phyloP scores from a whole-genome alignment of 1,140 invertebrate species.

The Neodiprion lecontei region DNA sequence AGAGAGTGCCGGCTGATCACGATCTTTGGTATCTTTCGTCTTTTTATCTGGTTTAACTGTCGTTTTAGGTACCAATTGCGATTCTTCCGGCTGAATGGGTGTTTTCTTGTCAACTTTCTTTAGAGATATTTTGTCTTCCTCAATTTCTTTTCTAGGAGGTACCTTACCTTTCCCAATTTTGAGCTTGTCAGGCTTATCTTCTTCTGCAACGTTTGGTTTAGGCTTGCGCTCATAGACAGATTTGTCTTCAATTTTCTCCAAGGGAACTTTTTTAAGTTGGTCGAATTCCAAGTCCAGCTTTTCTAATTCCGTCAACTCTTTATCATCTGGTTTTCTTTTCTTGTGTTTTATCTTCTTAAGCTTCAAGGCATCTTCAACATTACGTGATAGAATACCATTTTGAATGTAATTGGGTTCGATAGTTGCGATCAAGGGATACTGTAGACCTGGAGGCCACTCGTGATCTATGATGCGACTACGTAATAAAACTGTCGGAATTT shows the following conservation, averaged over 20 bases:
- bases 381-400: conserved; percentile 48
- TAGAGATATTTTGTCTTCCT: conserved; percentile 25
- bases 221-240: conserved; percentile 25
- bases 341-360: conserved; percentile 45
- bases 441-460: conserved; percentile 39
- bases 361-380: conserved; percentile 49
- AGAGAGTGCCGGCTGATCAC: conserved; percentile 31
- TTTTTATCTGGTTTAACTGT: conserved; percentile 14
- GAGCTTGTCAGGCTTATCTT: conserved; percentile 29
- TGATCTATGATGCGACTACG: conserved; percentile 65
- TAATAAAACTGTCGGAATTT: conserved; percentile 66
- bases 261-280: conserved; percentile 51
- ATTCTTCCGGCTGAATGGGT: conserved; percentile 1
- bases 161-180: conserved; percentile 37
- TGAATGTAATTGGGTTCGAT: conserved; percentile 36
- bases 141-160: conserved; percentile 31
- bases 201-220: conserved; percentile 24
- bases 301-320: conserved; percentile 34
- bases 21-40: conserved; percentile 11
- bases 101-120: conserved; percentile 32
- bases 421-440: conserved; percentile 34
- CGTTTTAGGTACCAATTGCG: neutral
- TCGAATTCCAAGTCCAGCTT: conserved; percentile 37
- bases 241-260: conserved; percentile 40
- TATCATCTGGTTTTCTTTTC: conserved; percentile 39